Base-by-base conservation (phyloP, 2,113 vertebrate genomes). In the Hirundichthys speculiger region DNA sequence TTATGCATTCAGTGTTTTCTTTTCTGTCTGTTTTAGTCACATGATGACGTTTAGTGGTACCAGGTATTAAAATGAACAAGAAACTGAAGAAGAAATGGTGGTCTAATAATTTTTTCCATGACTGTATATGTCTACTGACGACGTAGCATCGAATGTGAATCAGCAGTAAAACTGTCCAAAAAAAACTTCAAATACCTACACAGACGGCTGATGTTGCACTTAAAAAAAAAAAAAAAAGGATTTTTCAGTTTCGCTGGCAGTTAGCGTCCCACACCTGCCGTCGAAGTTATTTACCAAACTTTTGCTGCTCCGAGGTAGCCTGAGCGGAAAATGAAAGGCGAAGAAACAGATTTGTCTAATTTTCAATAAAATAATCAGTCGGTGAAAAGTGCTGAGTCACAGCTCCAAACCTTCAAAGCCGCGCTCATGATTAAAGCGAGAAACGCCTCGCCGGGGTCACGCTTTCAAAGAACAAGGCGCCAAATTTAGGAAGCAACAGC, bases 371-470 rank as follows among this genome's bases (percentile, higher is more conserved):
- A 25, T 13, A 63, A 18, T 52, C 14, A 27, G 64, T 59, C 13
- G n/a, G 21, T 52, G 34, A 83, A n/a, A 80, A 80, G 63, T 86
- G 85, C 81, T 85, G 86, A 88, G 77, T 81, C 77, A 82, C 69
- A 63, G 38, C 47, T 68, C 50, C 46, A 73, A 79, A 62, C 57
- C 53, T 45, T 38, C 22, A 16, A 77, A 84, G 72, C 78, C 45
- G 49, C 60, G 61, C 63, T 56, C 61, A 16, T n/a, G 61, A 78
- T 80, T 78, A 80, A 56, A 76, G 56, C 14, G n/a, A 65, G 47
- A 63, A 40, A 62, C 39, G 42, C 57, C 64, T 62, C 53, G 3
- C 73, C 87, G 69, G 88, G 89, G 90, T 92, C 87, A 88, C 42
- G 64, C 84, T 85, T 85, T 89, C 59, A 75, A 43, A 80, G 66